Evolutionary conservation across 2,888 invertebrate genomes (phyloP), one percentile per base, ranked within the genome.

Genomic region (Drosophila birchii): DNA sequence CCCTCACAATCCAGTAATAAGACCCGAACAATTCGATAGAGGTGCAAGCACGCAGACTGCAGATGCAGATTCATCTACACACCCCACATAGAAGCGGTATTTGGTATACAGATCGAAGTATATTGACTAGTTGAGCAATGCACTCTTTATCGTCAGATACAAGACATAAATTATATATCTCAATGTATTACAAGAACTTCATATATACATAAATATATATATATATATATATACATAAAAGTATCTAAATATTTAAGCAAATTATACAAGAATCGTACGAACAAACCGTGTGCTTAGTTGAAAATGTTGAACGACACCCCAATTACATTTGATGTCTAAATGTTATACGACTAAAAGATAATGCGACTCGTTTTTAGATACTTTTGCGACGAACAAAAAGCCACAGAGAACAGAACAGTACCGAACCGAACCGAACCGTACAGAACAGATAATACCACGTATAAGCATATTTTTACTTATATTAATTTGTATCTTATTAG

Each of bases 41-140:
- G 74, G 32, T 55, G 63, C 71, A 36, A 73, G 62, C 74, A 70
- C 60, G 60, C 72, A 54, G 51, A 36, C 51, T 53, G 51, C 51
- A 34, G 14, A 39, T 54, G 73, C 70, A 72, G 60, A 72, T 71
- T 51, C 69, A 72, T 72, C 47, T 47, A 23, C 69, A 56, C 75
- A 71, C 58, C 62, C 43, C 68, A 61, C 74, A 60, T 76, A 71
- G 29, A 57, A 54, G 64, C 64, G 64, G 58, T 71, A 71, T 71
- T 38, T 58, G 72, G 60, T 59, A 59, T 71, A 44, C 51, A 66
- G 58, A 74, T 58, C 43, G 58, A 78, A 76, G 59, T 88, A 80
- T 78, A 88, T 78, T 75, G 78, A 89, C 75, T 84, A 84, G 89
- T 85, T 89, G 87, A 79, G 76, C 76, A 80, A 69, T 88, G 88